phyloP scores from a whole-genome alignment of 1,140 invertebrate genomes.

The Drosophila willistoni region DNA sequence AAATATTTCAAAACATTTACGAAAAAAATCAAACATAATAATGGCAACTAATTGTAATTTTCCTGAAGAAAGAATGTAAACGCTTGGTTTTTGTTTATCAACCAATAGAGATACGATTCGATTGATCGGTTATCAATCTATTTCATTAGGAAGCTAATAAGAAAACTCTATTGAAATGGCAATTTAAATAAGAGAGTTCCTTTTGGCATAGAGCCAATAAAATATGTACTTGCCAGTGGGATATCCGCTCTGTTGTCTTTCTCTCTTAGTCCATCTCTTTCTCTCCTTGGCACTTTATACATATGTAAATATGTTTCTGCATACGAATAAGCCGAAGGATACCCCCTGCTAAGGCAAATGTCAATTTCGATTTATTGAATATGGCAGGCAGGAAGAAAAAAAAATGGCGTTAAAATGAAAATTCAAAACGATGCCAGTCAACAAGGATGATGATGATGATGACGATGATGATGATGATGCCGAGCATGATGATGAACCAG shows the following conservation, averaged over 20 bases:
- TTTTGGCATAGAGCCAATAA: conserved; percentile 7
- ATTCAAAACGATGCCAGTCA: conserved; percentile 56
- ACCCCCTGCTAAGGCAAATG: conserved; percentile 38
- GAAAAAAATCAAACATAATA: too few relatives aligned
- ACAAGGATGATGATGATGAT: conserved; percentile 23
- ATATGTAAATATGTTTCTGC: conserved; percentile 18
- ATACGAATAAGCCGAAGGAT: conserved; percentile 13
- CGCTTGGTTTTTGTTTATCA: too few relatives aligned
- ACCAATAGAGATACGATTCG: too few relatives aligned
- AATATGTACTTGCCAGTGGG: neutral
- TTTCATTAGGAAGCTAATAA: conserved; percentile 4
- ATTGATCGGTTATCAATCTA: too few relatives aligned
- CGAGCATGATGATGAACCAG: neutral
- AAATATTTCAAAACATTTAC: too few relatives aligned
- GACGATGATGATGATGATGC: conserved; percentile 12
- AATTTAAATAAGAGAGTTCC: neutral
- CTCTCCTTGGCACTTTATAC: conserved; percentile 7
- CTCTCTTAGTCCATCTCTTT: neutral
- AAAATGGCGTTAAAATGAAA: conserved; percentile 55
- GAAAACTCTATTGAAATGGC: neutral
- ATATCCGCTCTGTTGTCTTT: neutral
- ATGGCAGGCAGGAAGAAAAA: conserved; percentile 34
- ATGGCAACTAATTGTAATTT: too few relatives aligned
- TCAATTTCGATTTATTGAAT: conserved; percentile 72
- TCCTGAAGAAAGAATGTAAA: too few relatives aligned